Base-by-base conservation (phyloP, 1,140 invertebrate genomes). In the Diachasma alloeum region DNA sequence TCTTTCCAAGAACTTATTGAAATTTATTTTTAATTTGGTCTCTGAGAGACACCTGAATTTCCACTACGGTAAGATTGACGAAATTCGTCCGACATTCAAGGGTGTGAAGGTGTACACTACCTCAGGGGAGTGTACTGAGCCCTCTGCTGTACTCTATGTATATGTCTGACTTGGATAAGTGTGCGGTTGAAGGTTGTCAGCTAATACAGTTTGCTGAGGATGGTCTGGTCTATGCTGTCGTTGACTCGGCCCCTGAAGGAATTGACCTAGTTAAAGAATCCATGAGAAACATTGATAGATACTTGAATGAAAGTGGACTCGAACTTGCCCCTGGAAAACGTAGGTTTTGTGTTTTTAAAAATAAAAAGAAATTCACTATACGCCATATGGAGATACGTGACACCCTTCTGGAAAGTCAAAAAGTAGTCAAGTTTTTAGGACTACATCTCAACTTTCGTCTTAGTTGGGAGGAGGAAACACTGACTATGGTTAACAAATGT, bases 61-160 rank as follows among this genome's bases (percentile, higher is more conserved):
- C 44, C 17, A 42, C 26, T 42, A 36, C 37, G 69, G 74, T 5
- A 36, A 42, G 11, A 31, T 66, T 5, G 24, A 73, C 13, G 19
- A 72, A 36, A 6, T 13, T 22, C 26, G 44, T 9, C 17, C 0
- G 5, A 15, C 15, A 44, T n/a, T n/a, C n/a, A n/a, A n/a, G n/a
- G n/a, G n/a, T n/a, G 53, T 24, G 17, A 66, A 68, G 80, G 80
- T 11, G 13, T 81, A 10, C 72, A n/a, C n/a, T n/a, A n/a, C n/a
- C 75, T 11, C 80, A 81, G 59, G 79, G 81, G n/a, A 26, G 46
- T 9, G 75, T 79, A n/a, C n/a, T n/a, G n/a, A n/a, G n/a, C n/a
- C n/a, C n/a, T n/a, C n/a, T n/a, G n/a, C n/a, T n/a, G n/a, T n/a
- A n/a, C n/a, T 0, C 31, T 80, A 4, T 78, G 77, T 26, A 31